Conservation (phyloP, 2,797 vertebrate species). For the Hoplostethus mediterraneus region DNA sequence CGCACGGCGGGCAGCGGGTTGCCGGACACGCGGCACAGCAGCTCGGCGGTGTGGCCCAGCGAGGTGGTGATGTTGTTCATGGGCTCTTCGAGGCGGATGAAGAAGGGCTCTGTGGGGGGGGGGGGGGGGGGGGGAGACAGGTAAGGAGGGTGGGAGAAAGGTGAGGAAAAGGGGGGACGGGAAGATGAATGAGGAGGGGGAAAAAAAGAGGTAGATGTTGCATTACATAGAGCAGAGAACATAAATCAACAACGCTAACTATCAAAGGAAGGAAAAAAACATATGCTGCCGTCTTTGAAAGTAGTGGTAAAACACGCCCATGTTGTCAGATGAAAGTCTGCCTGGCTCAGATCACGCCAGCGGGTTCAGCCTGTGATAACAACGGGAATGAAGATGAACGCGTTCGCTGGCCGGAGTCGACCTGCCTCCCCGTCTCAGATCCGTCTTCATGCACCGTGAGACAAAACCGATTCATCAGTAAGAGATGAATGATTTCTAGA, state of each 20-base stretch:
- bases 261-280: slow-evolving; percentile 31
- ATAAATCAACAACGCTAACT: slow-evolving; percentile 59
- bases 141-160: neutral
- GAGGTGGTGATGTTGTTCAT: slow-evolving; percentile 99
- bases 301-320: slow-evolving; percentile 22
- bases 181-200: slow-evolving; percentile 32
- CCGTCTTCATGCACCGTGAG: neutral
- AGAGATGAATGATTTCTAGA: too few species aligned
- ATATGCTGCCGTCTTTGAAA: slow-evolving; percentile 34
- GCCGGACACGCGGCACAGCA: slow-evolving; percentile 93
- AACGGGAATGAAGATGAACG: neutral
- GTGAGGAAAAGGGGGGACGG: neutral
- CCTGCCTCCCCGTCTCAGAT: neutral
- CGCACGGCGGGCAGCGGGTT: slow-evolving; percentile 89
- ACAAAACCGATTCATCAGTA: too few species aligned
- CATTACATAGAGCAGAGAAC: slow-evolving; percentile 34
- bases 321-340: slow-evolving; percentile 26
- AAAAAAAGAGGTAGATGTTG: slow-evolving; percentile 15
- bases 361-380: too few species aligned
- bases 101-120: slow-evolving; percentile 80
- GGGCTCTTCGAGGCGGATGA: slow-evolving; percentile 91
- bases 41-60: slow-evolving; percentile 92
- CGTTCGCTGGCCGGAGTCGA: neutral
- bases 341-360: neutral
- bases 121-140: too few species aligned